Percentiles rank a stretch among this genome's conserved stretches.
These are phyloP conservation scores for Pangasius macronema DNA, from an alignment of 2,797 vertebrate species.

Conservation along the genomic window DNA sequence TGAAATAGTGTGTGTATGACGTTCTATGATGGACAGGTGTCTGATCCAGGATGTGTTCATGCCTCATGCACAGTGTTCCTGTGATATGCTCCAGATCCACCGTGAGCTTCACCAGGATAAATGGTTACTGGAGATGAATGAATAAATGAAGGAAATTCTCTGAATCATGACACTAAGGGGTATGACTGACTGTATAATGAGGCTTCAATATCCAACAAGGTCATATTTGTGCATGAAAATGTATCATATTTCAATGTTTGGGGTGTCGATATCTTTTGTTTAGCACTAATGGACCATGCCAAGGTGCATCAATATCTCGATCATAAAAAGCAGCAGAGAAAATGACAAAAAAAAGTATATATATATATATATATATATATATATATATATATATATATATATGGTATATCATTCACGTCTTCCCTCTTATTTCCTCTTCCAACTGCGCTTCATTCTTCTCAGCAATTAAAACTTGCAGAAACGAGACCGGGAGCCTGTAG, in stretches of 20 bases:
- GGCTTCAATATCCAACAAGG: constrained; percentile 11
- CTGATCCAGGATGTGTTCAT: background rate
- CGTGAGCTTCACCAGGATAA: background rate
- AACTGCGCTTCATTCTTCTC: constrained; percentile 41
- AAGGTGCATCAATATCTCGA: background rate
- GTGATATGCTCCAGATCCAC: background rate
- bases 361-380: background rate
- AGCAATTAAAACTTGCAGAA: constrained; percentile 51
- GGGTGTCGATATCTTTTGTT: constrained; percentile 38
- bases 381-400: too few species aligned
- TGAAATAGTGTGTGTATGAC: background rate
- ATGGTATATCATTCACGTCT: too few species aligned
- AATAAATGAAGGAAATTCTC: background rate
- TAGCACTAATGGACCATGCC: background rate
- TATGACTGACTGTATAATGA: constrained; percentile 5
- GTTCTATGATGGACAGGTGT: background rate
- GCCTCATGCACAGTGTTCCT: background rate
- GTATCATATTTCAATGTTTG: constrained; percentile 32
- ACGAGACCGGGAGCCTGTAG: constrained; percentile 10
- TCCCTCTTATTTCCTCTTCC: constrained; percentile 57
- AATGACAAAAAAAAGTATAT: background rate
- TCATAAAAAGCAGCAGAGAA: background rate
- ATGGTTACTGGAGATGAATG: background rate
- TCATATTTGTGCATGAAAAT: constrained; percentile 23
- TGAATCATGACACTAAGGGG: background rate